phyloP scores from a whole-genome alignment of 2,113 vertebrate species.

The Corydoras sp. region DNA sequence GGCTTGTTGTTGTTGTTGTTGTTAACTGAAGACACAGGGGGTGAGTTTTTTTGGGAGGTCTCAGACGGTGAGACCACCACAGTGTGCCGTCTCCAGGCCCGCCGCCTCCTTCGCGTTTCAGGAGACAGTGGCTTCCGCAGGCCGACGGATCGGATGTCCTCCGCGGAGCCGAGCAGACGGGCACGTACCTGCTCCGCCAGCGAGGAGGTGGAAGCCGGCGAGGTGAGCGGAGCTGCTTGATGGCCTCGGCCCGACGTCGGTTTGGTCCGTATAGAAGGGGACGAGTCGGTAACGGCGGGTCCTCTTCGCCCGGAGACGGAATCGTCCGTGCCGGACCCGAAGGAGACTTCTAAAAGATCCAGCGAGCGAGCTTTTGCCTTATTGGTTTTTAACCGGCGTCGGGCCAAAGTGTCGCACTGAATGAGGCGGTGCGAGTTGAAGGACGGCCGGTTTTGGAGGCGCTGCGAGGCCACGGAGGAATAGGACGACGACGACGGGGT shows the following conservation, averaged over 20 bases:
- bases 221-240: constrained; percentile 19
- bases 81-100: constrained; percentile 86
- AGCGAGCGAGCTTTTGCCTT: constrained; percentile 60
- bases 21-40: constrained; percentile 30
- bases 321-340: too few relatives aligned
- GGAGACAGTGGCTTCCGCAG: constrained; percentile 80
- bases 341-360: constrained; percentile 49
- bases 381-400: constrained; percentile 74
- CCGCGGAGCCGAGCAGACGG: constrained; percentile 72
- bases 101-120: constrained; percentile 79
- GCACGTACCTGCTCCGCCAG: constrained; percentile 77
- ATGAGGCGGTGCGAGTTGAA: constrained; percentile 91
- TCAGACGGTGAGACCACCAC: constrained; percentile 75
- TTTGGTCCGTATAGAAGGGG: constrained; percentile 50
- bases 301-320: not conserved
- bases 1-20: constrained; percentile 14
- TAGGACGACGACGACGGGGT: constrained; percentile 63
- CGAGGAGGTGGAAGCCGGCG: constrained; percentile 53
- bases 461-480: constrained; percentile 61
- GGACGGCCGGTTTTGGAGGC: constrained; percentile 62
- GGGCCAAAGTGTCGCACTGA: constrained; percentile 84
- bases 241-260: constrained; percentile 59
- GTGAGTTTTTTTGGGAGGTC: constrained; percentile 43
- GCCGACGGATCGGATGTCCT: constrained; percentile 75
- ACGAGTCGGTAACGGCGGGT: constrained; percentile 35